Base-by-base conservation (phyloP, 2,888 invertebrate species). In the Andricus quercusramuli region DNA sequence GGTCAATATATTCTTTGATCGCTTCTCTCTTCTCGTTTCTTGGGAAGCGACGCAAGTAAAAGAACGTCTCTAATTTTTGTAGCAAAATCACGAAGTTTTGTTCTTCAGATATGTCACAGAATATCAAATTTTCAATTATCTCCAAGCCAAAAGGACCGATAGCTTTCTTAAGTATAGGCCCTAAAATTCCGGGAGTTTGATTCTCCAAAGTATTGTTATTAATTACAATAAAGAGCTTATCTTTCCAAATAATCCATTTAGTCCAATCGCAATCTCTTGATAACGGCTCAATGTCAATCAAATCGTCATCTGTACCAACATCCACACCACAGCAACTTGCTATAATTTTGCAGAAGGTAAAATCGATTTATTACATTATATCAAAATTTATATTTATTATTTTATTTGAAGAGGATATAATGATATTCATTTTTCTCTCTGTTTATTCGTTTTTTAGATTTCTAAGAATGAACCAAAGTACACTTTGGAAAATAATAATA, bases 251-350 rank as follows among this genome's bases (percentile, higher is more conserved):
- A 47, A 47, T 44, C 68, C 68, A 70, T 47, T 44, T 47, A 29
- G 25, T 51, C 68, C 68, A 70, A 44, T 70, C 68, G 25, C 68
- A 70, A 70, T 70, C 47, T 29, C 68, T 47, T 70, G 47, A 47
- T 47, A 70, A 47, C 9, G 47, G 68, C 15, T 70, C 68, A 22
- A 70, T 47, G 25, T 47, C 47, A 13, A 51, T 47, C 15, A 37
- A 20, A 68, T 47, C 47, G 8, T 70, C 8, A 17, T 47, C 47
- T 25, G 25, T 29, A 29, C 68, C 29, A 20, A 29, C 44, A 41
- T 41, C 41, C 1, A 11, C 1, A 41, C 41, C 5, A 29, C 68
- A 70, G 29, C 47, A 51, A 47, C 68, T 47, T 70, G 17, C 6
- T n/a, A 44, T 44, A 8, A n/a, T n/a, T 56, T 56, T 56, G 56